Conservation (phyloP, 2,888 invertebrate species). For the Crematogaster levior region DNA sequence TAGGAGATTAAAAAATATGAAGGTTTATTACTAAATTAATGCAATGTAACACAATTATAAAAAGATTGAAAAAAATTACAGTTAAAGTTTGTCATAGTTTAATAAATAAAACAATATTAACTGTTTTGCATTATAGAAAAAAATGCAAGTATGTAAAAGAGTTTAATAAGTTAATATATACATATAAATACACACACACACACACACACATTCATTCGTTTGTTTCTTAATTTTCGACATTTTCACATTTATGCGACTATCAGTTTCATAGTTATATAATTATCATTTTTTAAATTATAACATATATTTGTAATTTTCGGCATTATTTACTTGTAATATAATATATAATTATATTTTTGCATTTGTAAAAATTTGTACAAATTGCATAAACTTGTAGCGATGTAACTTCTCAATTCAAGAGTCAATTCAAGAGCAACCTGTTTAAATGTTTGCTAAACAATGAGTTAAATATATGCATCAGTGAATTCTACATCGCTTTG, state of each 20-base stretch:
- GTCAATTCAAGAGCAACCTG: neutral
- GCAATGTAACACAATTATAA: neutral
- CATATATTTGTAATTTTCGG: too few species aligned
- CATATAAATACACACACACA: too few species aligned
- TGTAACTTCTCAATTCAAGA: neutral
- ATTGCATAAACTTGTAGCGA: neutral
- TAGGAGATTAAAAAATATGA: neutral
- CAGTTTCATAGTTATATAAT: too few species aligned
- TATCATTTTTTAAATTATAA: too few species aligned
- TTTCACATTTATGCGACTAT: neutral
- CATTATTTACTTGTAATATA: neutral
- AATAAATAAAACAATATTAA: neutral
- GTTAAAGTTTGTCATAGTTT: neutral
- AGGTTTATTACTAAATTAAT: constrained; percentile 8
- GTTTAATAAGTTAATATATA: too few species aligned
- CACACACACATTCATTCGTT: neutral
- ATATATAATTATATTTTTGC: neutral
- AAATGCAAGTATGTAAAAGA: neutral
- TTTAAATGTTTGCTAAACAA: constrained; percentile 19
- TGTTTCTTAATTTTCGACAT: neutral
- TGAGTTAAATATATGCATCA: constrained; percentile 16
- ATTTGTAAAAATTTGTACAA: neutral
- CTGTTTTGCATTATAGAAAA: neutral
- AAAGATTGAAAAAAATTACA: neutral
- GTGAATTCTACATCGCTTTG: neutral